These are phyloP conservation scores for Tetrax tetrax DNA, from an alignment of 2,113 vertebrate species.

Conservation along the genomic window DNA sequence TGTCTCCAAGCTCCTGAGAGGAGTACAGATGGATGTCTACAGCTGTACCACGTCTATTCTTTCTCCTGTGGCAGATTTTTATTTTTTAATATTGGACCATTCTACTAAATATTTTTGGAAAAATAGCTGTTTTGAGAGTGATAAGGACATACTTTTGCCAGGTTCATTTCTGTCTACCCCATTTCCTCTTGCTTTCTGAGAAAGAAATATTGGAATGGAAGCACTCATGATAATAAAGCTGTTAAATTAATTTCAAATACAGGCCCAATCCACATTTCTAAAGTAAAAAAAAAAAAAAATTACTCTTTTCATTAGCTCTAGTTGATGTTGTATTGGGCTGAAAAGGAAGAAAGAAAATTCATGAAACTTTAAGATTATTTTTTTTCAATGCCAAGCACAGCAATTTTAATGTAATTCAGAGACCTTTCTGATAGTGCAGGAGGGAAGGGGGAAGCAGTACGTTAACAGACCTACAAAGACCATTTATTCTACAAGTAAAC, in stretches of 20 bases:
- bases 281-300: neutral
- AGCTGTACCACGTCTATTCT: slow-evolving; percentile 10
- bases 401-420: neutral
- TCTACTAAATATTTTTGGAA: slow-evolving; percentile 49
- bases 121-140: slow-evolving; percentile 8
- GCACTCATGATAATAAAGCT: neutral
- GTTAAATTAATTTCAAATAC: neutral
- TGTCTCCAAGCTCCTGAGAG: neutral
- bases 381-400: neutral
- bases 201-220: neutral
- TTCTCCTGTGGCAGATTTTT: neutral
- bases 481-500: neutral
- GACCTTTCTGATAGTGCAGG: neutral
- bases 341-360: neutral
- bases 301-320: neutral
- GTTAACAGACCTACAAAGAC: neutral
- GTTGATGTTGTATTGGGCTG: neutral
- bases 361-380: neutral
- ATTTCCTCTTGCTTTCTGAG: neutral
- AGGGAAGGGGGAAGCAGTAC: neutral
- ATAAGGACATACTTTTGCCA: neutral
- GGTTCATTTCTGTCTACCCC: neutral
- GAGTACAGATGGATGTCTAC: neutral
- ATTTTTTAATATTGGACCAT: neutral
- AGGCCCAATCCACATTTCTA: neutral